Evolutionary conservation across 2,113 vertebrate species (phyloP).

Genomic region (Kryptolebias marmoratus): DNA sequence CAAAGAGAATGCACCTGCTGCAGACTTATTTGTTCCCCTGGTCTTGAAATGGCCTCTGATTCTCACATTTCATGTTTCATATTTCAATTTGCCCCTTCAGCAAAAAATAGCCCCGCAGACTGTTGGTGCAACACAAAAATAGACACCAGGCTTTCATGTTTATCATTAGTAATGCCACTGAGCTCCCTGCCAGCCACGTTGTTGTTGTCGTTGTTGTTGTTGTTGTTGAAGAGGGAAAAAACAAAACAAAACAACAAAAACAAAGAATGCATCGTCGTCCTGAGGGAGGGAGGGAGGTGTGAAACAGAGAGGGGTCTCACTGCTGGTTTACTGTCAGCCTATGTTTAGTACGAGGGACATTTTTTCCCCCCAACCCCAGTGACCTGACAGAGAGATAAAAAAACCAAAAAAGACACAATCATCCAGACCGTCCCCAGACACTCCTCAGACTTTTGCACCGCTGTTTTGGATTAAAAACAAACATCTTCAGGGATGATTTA

Average conservation of each 20-base stretch:
- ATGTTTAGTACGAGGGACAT: constrained; percentile 46
- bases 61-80: constrained; percentile 51
- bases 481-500: constrained; percentile 38
- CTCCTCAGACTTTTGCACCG: constrained; percentile 29
- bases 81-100: constrained; percentile 51
- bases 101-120: constrained; percentile 53
- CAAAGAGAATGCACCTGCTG: neutral
- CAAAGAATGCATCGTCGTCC: constrained; percentile 32
- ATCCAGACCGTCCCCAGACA: neutral
- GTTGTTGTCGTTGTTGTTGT: constrained; percentile 6
- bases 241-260: neutral
- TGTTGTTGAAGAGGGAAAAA: constrained; percentile 16
- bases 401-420: constrained; percentile 13
- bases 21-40: constrained; percentile 2
- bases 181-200: constrained; percentile 15
- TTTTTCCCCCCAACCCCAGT: constrained; percentile 27
- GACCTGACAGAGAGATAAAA: constrained; percentile 34
- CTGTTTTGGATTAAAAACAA: constrained; percentile 55
- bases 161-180: constrained; percentile 19
- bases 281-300: constrained; percentile 21
- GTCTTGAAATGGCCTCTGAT: constrained; percentile 47
- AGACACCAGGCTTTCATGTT: constrained; percentile 52
- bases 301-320: constrained; percentile 43
- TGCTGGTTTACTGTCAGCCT: constrained; percentile 60
- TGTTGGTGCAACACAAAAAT: constrained; percentile 48